Evolutionary conservation across 2,797 vertebrate species (phyloP).

Genomic region (Phoebastria nigripes): DNA sequence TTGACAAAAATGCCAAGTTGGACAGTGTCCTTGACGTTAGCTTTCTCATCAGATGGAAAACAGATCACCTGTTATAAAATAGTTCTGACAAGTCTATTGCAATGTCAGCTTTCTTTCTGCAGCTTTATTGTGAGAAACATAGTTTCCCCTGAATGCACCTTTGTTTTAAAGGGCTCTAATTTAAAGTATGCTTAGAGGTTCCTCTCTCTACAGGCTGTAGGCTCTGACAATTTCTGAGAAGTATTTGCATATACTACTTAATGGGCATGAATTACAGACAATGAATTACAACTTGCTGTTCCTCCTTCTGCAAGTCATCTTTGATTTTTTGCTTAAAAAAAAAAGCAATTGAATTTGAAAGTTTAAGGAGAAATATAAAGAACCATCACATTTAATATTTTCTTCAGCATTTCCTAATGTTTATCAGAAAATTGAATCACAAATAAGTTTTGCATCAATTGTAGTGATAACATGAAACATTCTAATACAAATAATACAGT

Average conservation of each 20-base stretch:
- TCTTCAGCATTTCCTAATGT: not conserved
- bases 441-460: not conserved
- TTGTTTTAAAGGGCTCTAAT: not conserved
- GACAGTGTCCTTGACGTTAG: slow-evolving; percentile 30
- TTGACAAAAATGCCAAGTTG: not conserved
- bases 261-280: not conserved
- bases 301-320: not conserved
- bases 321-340: not conserved
- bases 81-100: slow-evolving; percentile 36
- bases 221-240: not conserved
- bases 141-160: not conserved
- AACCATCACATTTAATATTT: not conserved
- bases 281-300: not conserved
- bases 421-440: not conserved
- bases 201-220: not conserved
- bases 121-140: not conserved
- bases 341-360: not conserved
- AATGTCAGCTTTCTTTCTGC: slow-evolving; percentile 35
- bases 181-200: not conserved
- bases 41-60: slow-evolving; percentile 11
- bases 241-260: not conserved
- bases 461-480: not conserved
- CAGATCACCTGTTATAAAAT: not conserved
- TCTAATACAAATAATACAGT: not conserved
- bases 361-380: not conserved